Evolutionary conservation across 2,113 vertebrate species (phyloP).

Genomic region (Prolemur simus): DNA sequence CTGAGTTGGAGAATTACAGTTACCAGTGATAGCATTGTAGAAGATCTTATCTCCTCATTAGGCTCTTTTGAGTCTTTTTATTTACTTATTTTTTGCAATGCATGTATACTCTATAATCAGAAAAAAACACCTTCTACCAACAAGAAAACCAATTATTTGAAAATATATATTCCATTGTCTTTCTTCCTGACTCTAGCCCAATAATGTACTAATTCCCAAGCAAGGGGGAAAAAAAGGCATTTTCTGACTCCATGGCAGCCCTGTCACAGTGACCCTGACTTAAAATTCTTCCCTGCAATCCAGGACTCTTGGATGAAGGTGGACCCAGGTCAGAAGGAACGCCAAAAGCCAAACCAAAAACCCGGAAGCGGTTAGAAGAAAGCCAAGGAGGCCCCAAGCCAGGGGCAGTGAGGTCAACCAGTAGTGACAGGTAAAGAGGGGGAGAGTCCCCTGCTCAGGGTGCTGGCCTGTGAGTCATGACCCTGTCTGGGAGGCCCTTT

Average conservation of each 20-base stretch:
- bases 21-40: neutral
- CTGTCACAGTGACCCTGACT: neutral
- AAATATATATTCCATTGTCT: neutral
- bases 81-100: neutral
- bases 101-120: neutral
- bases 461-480: neutral
- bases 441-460: neutral
- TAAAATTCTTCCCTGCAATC: slow-evolving; percentile 58
- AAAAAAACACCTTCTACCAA: neutral
- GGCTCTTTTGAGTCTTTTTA: neutral
- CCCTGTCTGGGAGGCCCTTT: neutral
- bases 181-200: neutral
- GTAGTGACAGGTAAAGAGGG: slow-evolving; percentile 91
- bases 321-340: slow-evolving; percentile 88
- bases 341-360: slow-evolving; percentile 88
- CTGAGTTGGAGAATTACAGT: neutral
- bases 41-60: neutral
- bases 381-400: slow-evolving; percentile 88
- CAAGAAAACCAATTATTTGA: neutral
- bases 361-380: slow-evolving; percentile 88
- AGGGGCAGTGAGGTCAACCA: slow-evolving; percentile 87
- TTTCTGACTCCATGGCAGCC: neutral
- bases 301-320: slow-evolving; percentile 93
- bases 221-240: neutral
- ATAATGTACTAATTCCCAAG: neutral